These are phyloP conservation scores for Drosophila lutescens DNA, from an alignment of 2,888 invertebrate genomes.

Conservation along the genomic window DNA sequence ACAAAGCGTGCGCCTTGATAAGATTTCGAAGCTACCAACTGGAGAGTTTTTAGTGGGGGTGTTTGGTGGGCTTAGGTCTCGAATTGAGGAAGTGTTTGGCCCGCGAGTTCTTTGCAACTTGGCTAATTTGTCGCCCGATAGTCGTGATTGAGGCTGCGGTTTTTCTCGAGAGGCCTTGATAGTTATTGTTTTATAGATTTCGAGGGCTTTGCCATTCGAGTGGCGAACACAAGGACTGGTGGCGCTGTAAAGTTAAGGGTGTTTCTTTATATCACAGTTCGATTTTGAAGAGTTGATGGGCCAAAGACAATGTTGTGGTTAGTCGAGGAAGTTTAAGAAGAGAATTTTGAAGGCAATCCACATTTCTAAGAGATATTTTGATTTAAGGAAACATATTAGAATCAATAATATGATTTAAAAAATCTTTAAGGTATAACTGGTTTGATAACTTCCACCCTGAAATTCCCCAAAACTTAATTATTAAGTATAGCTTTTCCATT, in stretches of 20 bases:
- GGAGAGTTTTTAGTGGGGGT: conserved; percentile 22
- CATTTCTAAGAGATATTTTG: too few species aligned
- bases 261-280: conserved; percentile 13
- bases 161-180: conserved; percentile 57
- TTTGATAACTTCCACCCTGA: too few species aligned
- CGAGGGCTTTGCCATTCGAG: conserved; percentile 46
- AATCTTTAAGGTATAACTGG: too few species aligned
- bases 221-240: conserved; percentile 30
- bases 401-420: too few species aligned
- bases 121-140: conserved; percentile 59
- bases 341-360: too few species aligned
- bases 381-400: too few species aligned
- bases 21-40: conserved; percentile 64
- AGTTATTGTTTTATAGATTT: conserved; percentile 33
- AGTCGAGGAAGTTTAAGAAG: too few species aligned
- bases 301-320: not conserved
- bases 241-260: conserved; percentile 11
- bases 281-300: conserved; percentile 5
- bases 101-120: conserved; percentile 35
- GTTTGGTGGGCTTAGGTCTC: not conserved
- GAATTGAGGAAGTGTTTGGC: conserved; percentile 40
- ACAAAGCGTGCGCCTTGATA: conserved; percentile 56
- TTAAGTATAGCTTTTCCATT: too few species aligned
- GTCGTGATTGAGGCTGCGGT: conserved; percentile 49
- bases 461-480: not conserved